These are phyloP conservation scores for Colossoma macropomum DNA, from an alignment of 2,113 vertebrate genomes.

Conservation along the genomic window DNA sequence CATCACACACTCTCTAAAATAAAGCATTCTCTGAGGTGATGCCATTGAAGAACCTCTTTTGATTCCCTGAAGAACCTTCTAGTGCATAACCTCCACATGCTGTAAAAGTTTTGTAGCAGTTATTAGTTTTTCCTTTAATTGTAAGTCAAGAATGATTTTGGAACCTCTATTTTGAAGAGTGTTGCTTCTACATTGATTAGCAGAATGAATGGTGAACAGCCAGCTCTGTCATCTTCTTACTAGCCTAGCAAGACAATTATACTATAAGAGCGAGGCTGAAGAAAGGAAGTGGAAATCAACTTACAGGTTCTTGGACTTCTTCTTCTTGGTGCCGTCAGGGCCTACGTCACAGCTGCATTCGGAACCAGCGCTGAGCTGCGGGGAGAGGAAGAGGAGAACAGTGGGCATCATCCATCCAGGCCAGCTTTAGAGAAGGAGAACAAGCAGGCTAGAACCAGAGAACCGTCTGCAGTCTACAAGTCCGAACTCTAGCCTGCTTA, in stretches of 20 bases:
- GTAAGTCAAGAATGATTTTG: not conserved
- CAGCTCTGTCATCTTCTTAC: not conserved
- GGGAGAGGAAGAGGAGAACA: conserved; percentile 74
- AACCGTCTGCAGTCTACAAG: conserved; percentile 46
- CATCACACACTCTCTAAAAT: too few relatives aligned
- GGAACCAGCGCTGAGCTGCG: conserved; percentile 82
- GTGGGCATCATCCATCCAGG: conserved; percentile 76
- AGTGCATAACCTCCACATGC: too few relatives aligned
- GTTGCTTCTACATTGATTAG: not conserved
- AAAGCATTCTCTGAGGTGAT: too few relatives aligned
- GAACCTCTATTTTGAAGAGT: not conserved
- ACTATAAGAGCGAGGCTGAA: too few relatives aligned
- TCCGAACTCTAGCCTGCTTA: conserved; percentile 31
- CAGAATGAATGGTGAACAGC: not conserved
- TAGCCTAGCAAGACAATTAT: not conserved
- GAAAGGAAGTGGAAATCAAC: conserved; percentile 62
- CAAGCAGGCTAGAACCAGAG: conserved; percentile 17
- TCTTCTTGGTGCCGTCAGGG: conserved; percentile 82
- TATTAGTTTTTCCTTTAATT: too few relatives aligned
- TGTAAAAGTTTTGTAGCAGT: not conserved
- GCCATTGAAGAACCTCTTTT: not conserved
- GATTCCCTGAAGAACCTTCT: not conserved
- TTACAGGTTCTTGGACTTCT: conserved; percentile 91
- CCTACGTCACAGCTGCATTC: conserved; percentile 82
- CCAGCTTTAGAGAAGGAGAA: not conserved